Base-by-base conservation (phyloP, 1,140 invertebrate genomes). In the Heliothis subflexa region DNA sequence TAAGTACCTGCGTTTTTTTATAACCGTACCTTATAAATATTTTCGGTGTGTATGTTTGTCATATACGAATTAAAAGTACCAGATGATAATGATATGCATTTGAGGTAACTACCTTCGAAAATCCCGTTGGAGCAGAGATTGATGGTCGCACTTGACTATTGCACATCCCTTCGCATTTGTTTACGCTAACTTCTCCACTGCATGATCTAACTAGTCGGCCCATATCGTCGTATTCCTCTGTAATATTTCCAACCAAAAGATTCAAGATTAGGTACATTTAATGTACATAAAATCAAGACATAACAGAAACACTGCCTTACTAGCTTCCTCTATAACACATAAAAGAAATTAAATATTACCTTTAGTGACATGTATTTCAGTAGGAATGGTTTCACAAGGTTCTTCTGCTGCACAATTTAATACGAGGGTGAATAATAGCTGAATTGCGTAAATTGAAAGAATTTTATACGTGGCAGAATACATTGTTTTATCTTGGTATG, bases 81-180 rank as follows among this genome's bases (percentile, higher is more conserved):
- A 25, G 0, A 40, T 40, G 33, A 40, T 25, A 5, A 40, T 40
- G 9, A 40, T 40, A 40, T 40, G 33, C 33, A 40, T 40, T 40
- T 9, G 4, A 40, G 33, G 5, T 40, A 9, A 47, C 1, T 50
- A 98, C 98, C 96, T 98, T 99, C 61, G 97, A 94, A 95, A 99
- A 98, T 83, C 98, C 98, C 49, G 97, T 98, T 11, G 97, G 96
- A 12, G 97, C 97, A 50, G 97, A 96, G 14, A 98, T 97, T 78
- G 97, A 98, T 0, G 98, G 98, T 88, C 98, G 97, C 33, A 99
- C 97, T 95, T 98, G 98, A 78, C 98, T 99, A 81, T 96, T 97
- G 87, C 98, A 99, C 79, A 97, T 96, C 40, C 98, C 98, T 94
- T 99, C 98, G 86, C 98, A 98, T 94, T 98, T 99, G 86, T 97